Percentiles rank a stretch among this genome's conserved stretches.
Evolutionary conservation across 2,888 invertebrate species (phyloP).

Genomic region (Melinaea marsaeus): DNA sequence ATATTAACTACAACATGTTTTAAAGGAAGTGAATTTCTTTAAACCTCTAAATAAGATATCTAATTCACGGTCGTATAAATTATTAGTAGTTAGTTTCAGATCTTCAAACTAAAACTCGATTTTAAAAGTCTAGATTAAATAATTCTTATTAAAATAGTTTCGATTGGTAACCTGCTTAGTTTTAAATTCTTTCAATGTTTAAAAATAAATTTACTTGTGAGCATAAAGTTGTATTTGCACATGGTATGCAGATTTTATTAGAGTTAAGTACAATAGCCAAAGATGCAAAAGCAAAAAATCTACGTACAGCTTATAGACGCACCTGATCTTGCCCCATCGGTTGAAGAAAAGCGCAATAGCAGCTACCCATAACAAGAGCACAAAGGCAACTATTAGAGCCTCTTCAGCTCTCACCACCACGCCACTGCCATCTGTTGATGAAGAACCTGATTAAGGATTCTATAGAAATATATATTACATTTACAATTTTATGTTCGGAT

Average conservation of each 20-base stretch:
- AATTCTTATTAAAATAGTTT: no score
- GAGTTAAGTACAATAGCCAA: neutral
- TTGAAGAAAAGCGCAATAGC: slow-evolving; percentile 95
- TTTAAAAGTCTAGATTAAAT: no score
- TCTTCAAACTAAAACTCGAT: no score
- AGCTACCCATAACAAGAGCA: slow-evolving; percentile 91
- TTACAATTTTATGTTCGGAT: neutral
- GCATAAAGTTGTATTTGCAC: neutral
- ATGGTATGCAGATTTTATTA: neutral
- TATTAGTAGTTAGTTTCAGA: no score
- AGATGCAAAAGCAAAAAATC: slow-evolving; percentile 42
- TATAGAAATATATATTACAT: neutral
- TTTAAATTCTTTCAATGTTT: no score
- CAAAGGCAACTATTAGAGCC: slow-evolving; percentile 89
- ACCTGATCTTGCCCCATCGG: slow-evolving; percentile 94
- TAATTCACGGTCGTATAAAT: no score
- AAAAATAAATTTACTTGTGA: no score
- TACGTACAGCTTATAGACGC: slow-evolving; percentile 77
- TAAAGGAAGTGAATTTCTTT: no score
- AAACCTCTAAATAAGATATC: no score
- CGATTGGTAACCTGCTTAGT: no score
- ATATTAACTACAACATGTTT: no score
- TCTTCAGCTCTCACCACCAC: slow-evolving; percentile 91
- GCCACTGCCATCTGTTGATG: slow-evolving; percentile 74
- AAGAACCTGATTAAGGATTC: neutral